phyloP scores from a whole-genome alignment of 2,113 vertebrate genomes.

The Gallinago jamesoni region DNA sequence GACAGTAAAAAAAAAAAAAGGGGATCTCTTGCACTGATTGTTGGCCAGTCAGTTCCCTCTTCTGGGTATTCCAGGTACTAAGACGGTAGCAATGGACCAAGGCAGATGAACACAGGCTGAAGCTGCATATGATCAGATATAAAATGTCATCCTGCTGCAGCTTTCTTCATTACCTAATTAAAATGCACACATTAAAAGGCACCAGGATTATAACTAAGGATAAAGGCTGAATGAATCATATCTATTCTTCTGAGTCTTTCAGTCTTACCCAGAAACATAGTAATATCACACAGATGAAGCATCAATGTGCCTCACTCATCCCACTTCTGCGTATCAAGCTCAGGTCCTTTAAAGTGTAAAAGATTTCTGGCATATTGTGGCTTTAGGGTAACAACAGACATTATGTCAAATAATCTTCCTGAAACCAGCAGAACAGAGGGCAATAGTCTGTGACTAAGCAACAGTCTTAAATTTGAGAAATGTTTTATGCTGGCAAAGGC shows the following conservation, averaged over 20 bases:
- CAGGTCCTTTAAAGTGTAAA: neutral
- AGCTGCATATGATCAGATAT: too few relatives aligned
- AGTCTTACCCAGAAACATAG: neutral
- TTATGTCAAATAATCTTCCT: neutral
- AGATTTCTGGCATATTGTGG: neutral
- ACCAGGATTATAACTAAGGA: rapidly evolving
- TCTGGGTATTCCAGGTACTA: neutral
- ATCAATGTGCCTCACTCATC: neutral
- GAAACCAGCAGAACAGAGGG: neutral
- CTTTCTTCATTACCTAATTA: neutral
- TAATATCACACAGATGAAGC: neutral
- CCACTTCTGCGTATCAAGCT: neutral
- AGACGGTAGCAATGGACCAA: rapidly evolving
- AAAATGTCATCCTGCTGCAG: neutral
- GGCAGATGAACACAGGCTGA: neutral
- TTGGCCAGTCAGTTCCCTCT: neutral
- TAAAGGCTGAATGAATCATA: neutral
- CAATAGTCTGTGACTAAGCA: neutral
- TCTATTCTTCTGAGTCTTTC: neutral
- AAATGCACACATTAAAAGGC: neutral
- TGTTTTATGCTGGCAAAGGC: neutral
- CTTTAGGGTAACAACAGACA: neutral
- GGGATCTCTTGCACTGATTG: neutral
- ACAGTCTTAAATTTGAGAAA: neutral
- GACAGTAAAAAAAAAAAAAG: neutral